Evolutionary conservation across 2,888 invertebrate genomes (phyloP).

Genomic region (Phanerotoma sp.): DNA sequence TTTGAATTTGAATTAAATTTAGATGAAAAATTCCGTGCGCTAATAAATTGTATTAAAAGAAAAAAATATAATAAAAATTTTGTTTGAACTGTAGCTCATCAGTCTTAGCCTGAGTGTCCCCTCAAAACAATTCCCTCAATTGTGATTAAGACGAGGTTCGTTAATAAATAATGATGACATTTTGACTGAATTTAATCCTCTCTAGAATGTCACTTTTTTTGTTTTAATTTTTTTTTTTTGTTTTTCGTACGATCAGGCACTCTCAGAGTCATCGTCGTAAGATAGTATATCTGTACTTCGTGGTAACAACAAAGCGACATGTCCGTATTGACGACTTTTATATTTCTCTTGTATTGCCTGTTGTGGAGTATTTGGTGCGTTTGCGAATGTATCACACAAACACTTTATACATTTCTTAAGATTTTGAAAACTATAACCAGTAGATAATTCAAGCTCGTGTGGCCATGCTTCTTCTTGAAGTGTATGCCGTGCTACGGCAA

Average conservation of each 20-base stretch:
- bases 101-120: no score
- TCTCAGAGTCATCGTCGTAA: conserved; percentile 50
- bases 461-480: conserved; percentile 71
- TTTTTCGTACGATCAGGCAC: conserved; percentile 38
- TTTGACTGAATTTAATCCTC: no score
- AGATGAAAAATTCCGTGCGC: no score
- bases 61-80: no score
- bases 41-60: no score
- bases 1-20: no score
- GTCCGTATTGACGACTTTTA: conserved; percentile 66
- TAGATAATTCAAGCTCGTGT: conserved; percentile 63
- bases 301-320: conserved; percentile 52
- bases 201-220: no score
- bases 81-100: no score
- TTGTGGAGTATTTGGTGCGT: conserved; percentile 69
- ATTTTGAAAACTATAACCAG: conserved; percentile 70
- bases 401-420: conserved; percentile 69
- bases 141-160: no score
- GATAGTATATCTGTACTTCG: conserved; percentile 46
- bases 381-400: conserved; percentile 70
- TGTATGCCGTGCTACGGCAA: conserved; percentile 79
- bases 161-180: no score
- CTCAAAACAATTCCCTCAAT: no score
- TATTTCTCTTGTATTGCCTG: conserved; percentile 91
- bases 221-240: no score